A percentile compares a stretch with the other conserved stretches of the same genome.
Conservation (phyloP, 2,113 vertebrate genomes). For the Perca flavescens region DNA sequence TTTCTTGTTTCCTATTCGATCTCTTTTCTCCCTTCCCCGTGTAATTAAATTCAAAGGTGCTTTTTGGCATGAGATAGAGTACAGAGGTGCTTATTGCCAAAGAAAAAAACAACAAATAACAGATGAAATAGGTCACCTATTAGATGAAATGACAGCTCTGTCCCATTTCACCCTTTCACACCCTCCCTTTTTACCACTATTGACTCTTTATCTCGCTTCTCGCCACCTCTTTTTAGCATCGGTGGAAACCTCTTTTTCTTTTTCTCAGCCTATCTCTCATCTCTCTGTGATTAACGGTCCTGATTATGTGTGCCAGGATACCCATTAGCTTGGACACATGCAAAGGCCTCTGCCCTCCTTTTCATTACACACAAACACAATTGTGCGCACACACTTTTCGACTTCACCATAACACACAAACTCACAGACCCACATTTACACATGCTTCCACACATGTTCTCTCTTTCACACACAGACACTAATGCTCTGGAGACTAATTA, state of each 20-base stretch:
- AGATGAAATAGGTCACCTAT: slow-evolving; percentile 58
- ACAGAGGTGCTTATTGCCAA: slow-evolving; percentile 37
- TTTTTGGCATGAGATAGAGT: slow-evolving; percentile 17
- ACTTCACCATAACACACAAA: slow-evolving; percentile 41
- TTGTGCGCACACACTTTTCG: neutral
- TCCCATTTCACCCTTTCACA: slow-evolving; percentile 54
- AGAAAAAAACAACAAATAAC: slow-evolving; percentile 31
- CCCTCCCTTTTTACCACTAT: slow-evolving; percentile 48
- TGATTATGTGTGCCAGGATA: slow-evolving; percentile 78
- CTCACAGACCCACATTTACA: slow-evolving; percentile 33
- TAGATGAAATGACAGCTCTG: slow-evolving; percentile 58
- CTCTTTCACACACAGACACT: slow-evolving; percentile 28
- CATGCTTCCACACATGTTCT: slow-evolving; percentile 12
- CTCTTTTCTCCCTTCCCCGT: neutral
- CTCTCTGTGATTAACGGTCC: slow-evolving; percentile 71
- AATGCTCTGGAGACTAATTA: slow-evolving; percentile 81
- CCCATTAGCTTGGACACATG: slow-evolving; percentile 78
- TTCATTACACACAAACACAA: slow-evolving; percentile 51
- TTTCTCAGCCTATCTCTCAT: slow-evolving; percentile 31
- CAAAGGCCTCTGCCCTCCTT: slow-evolving; percentile 71
- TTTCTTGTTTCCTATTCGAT: slow-evolving; percentile 20
- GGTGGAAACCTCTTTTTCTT: slow-evolving; percentile 40
- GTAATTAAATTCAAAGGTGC: slow-evolving; percentile 54
- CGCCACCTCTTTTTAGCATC: slow-evolving; percentile 41
- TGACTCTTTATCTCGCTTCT: slow-evolving; percentile 53